A percentile compares a stretch with the other conserved stretches of the same genome.
These are phyloP conservation scores for Indri indri DNA, from an alignment of 2,113 vertebrate species.

Conservation along the genomic window DNA sequence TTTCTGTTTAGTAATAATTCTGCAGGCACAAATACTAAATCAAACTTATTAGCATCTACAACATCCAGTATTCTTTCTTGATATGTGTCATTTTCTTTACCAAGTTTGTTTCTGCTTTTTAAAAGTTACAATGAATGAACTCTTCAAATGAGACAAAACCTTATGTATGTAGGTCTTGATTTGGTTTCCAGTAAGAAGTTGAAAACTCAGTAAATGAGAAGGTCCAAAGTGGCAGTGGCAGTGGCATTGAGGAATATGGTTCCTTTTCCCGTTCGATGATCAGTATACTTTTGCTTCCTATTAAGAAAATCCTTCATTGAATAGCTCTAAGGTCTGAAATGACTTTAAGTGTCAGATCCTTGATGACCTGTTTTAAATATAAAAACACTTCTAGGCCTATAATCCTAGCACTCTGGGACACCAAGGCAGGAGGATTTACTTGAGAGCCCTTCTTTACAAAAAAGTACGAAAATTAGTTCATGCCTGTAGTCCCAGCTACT, in stretches of 20 bases:
- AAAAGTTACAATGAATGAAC: constrained; percentile 20
- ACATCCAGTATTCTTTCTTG: not conserved
- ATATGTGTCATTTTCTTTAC: constrained; percentile 25
- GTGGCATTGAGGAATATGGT: not conserved
- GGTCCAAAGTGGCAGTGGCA: not conserved
- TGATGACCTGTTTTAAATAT: constrained; percentile 38
- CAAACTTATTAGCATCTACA: not conserved
- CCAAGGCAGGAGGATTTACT: too few relatives aligned
- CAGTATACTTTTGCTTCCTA: not conserved
- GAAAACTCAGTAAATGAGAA: not conserved
- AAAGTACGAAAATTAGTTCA: too few relatives aligned
- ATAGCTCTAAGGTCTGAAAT: not conserved
- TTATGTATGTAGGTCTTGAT: not conserved
- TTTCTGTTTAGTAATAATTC: not conserved
- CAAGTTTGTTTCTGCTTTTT: constrained; percentile 32
- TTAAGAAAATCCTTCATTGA: not conserved
- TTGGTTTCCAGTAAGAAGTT: constrained; percentile 6
- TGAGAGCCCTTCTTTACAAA: too few relatives aligned
- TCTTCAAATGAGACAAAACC: not conserved
- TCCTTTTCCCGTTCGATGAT: not conserved
- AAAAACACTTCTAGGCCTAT: not conserved
- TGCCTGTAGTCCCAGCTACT: too few relatives aligned
- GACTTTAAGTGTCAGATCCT: not conserved
- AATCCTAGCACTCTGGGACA: too few relatives aligned
- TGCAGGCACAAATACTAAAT: not conserved